Base-by-base conservation (phyloP, 1,140 invertebrate species). In the Neoseiulus cucumeris region DNA sequence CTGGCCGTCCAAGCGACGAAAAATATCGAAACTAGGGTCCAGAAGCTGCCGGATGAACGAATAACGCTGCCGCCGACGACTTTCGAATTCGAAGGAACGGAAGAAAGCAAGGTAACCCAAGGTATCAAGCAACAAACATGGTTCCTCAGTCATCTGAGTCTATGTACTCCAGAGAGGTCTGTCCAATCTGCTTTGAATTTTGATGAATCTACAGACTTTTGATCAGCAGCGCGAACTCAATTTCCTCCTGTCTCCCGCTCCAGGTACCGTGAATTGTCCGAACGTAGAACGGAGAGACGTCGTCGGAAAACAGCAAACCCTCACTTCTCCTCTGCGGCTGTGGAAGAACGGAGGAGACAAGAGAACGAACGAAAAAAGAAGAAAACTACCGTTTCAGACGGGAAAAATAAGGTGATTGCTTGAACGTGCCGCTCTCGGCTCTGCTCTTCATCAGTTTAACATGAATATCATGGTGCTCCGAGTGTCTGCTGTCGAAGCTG, bases 241-340 rank as follows among this genome's bases (percentile, higher is more conserved):
- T 47, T 47, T 44, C 42, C 28, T 47, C 28, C 18, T 47, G 14
- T 47, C 45, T 47, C 45, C 28, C 28, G 5, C 14, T 47, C 28
- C 14, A 59, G 51, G 33, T 33, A 20, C 14, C 51, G 51, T 17
- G 51, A 59, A 25, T 25, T 59, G 22, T 59, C 33, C 12, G 51
- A 59, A 20, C 51, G 51, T 33, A 12, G 51, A 9, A 59, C 25
- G 4, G 74, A 76, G 64, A 66, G 76, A 65, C 76, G 76, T 66
- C 68, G 75, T 12, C 66, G 76, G 44, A 75, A 73, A 12, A 76
- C 76, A 39, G 76, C 76, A 28, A 77, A 77, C 69, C 76, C 76
- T 30, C 72, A 76, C 51, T 76, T 75, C 67, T 70, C 69, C 20
- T 67, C 68, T 68, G 72, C 71, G 29, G 72, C 72, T n/a, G 29